Conservation (phyloP, 2,797 vertebrate species). For the Spheniscus humboldti region DNA sequence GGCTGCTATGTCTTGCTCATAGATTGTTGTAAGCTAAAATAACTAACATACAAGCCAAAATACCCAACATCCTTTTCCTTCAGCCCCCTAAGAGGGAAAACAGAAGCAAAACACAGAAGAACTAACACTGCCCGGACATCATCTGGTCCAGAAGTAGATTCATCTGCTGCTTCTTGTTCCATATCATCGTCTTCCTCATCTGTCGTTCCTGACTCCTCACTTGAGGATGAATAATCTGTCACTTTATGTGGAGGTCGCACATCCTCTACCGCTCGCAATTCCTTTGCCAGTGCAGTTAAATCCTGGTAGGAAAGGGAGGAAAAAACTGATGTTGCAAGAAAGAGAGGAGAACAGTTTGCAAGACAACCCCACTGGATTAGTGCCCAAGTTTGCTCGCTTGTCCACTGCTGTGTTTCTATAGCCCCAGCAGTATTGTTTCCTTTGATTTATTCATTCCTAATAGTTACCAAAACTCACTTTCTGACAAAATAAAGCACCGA, state of each 20-base stretch:
- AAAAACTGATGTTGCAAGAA: background rate
- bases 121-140: constrained; percentile 90
- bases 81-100: background rate
- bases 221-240: constrained; percentile 97
- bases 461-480: background rate
- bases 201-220: constrained; percentile 94
- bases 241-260: constrained; percentile 94
- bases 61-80: background rate
- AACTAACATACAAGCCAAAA: background rate
- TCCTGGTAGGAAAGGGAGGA: constrained; percentile 74
- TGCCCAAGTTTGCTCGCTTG: background rate
- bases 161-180: constrained; percentile 93
- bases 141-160: constrained; percentile 92
- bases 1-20: background rate
- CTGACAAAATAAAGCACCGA: background rate
- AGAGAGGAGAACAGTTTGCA: background rate
- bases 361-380: background rate
- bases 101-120: background rate
- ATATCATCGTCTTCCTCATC: constrained; percentile 97
- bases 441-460: background rate
- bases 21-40: background rate
- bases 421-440: background rate
- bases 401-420: background rate
- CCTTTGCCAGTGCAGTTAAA: constrained; percentile 93
- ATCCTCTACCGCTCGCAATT: constrained; percentile 93